Evolutionary conservation across 1,140 invertebrate species (phyloP).

Genomic region (Lordiphosa mommai): DNA sequence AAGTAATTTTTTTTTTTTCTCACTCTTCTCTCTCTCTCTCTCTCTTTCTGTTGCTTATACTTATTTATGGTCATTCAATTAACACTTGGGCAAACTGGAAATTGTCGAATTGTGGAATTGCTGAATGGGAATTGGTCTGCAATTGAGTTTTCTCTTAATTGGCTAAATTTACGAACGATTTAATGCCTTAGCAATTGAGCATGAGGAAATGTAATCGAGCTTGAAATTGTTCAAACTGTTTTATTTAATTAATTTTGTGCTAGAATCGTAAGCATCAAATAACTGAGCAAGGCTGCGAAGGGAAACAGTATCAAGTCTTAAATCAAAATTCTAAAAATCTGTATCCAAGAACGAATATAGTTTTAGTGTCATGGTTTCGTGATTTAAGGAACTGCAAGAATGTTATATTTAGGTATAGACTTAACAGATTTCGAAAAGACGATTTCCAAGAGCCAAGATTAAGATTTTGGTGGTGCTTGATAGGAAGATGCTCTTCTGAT

Average conservation of each 20-base stretch:
- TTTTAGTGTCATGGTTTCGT: too few relatives aligned
- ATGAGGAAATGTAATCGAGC: slow-evolving; percentile 3
- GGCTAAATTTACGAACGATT: not conserved
- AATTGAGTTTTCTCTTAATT: slow-evolving; percentile 10
- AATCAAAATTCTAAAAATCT: too few relatives aligned
- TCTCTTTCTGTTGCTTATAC: slow-evolving; percentile 5
- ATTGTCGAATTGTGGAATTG: slow-evolving; percentile 5
- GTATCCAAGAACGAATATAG: too few relatives aligned
- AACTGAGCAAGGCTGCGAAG: too few relatives aligned
- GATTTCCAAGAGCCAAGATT: too few relatives aligned
- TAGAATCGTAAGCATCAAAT: too few relatives aligned
- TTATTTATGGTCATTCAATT: slow-evolving; percentile 12
- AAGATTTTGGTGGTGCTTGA: too few relatives aligned
- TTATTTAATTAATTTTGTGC: slow-evolving; percentile 1
- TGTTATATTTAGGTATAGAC: too few relatives aligned
- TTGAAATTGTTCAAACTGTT: slow-evolving; percentile 2
- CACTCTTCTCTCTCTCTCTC: not conserved
- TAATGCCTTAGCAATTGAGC: slow-evolving; percentile 4
- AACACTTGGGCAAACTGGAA: slow-evolving; percentile 4
- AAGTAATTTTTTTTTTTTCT: slow-evolving; percentile 65
- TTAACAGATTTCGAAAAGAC: too few relatives aligned
- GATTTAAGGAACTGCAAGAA: too few relatives aligned
- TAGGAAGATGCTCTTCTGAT: too few relatives aligned
- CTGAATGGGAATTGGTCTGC: not conserved
- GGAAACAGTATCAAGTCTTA: too few relatives aligned